A percentile compares a stretch with the other conserved stretches of the same genome.
Evolutionary conservation across 2,888 invertebrate species (phyloP).

Genomic region (Urechis unicinctus): DNA sequence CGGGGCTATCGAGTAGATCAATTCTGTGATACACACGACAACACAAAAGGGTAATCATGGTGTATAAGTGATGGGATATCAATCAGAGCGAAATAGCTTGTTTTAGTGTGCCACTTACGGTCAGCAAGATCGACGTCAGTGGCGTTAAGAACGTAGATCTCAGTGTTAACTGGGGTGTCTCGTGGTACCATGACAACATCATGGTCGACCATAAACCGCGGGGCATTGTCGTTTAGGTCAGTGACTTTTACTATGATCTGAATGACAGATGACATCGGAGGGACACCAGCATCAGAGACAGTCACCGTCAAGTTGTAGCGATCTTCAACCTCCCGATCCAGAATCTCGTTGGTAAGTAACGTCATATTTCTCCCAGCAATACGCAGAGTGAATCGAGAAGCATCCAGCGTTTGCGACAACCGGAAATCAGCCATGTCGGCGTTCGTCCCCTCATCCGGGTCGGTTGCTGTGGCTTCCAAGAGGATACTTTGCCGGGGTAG

Average conservation of each 20-base stretch:
- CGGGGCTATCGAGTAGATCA: too few relatives aligned
- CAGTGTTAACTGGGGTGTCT: conserved; percentile 1
- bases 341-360: neutral
- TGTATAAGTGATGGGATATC: too few relatives aligned
- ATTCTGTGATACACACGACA: too few relatives aligned
- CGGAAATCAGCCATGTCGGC: conserved; percentile 1
- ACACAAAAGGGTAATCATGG: too few relatives aligned
- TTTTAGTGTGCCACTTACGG: neutral
- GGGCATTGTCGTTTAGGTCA: conserved; percentile 8
- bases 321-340: conserved; percentile 1
- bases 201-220: neutral
- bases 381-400: neutral
- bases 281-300: neutral
- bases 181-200: conserved; percentile 3
- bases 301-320: neutral
- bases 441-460: conserved; percentile 6
- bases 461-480: conserved; percentile 2
- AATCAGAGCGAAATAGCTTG: neutral
- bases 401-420: neutral
- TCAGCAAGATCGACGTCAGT: conserved; percentile 1
- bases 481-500: neutral
- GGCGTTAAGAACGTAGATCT: conserved; percentile 2
- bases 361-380: neutral
- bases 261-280: conserved; percentile 1
- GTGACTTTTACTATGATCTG: neutral